phyloP scores from a whole-genome alignment of 2,797 vertebrate species.

The Chrosomus eos region DNA sequence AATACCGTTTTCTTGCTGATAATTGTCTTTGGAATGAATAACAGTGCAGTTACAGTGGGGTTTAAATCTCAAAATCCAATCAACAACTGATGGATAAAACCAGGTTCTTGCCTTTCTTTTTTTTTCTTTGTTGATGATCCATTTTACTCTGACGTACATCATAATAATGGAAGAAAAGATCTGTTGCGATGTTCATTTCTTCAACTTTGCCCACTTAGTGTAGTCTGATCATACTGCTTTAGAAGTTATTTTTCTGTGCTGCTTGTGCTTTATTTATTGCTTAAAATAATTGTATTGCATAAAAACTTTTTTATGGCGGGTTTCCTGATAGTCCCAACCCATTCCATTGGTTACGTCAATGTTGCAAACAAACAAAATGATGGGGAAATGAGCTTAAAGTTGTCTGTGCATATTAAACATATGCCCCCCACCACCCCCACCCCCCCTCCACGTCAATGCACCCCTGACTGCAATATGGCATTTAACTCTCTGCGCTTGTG shows the following conservation, averaged over 20 bases:
- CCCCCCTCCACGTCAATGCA: neutral
- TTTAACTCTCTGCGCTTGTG: constrained; percentile 31
- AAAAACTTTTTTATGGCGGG: too few relatives aligned
- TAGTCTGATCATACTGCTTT: neutral
- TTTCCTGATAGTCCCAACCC: neutral
- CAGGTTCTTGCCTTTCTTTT: neutral
- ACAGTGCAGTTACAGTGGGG: neutral
- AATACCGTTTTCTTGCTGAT: neutral
- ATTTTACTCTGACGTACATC: neutral
- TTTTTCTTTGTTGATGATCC: too few relatives aligned
- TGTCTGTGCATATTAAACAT: neutral
- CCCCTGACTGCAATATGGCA: constrained; percentile 28
- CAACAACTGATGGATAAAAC: neutral
- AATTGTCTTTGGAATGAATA: neutral
- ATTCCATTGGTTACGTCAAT: neutral
- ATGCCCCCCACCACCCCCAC: too few relatives aligned
- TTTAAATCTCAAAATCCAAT: neutral
- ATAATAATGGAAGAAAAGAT: neutral
- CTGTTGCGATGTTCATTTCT: neutral
- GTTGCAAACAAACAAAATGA: neutral
- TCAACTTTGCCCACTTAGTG: neutral
- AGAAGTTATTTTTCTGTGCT: neutral
- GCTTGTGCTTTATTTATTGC: neutral
- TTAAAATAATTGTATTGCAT: neutral
- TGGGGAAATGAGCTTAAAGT: neutral